Base-by-base conservation (phyloP, 1,140 invertebrate species). In the Neodiprion virginianus region DNA sequence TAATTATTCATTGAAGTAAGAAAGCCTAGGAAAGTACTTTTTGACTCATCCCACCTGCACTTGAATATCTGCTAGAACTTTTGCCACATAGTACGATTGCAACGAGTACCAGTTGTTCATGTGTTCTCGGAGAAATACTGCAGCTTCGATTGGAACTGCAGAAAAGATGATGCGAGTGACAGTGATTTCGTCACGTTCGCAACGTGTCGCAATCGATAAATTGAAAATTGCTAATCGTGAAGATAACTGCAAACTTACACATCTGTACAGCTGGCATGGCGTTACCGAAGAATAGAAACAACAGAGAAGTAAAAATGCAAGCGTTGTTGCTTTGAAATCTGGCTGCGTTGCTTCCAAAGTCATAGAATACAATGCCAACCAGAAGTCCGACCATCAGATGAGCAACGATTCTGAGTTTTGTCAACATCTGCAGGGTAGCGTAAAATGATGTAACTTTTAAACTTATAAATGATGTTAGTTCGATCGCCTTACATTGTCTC, bases 101-200 rank as follows among this genome's bases (percentile, higher is more conserved):
- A 97, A 85, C 14, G 93, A 94, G 83, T 97, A 98, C 96, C 96
- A 97, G 81, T 95, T 95, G 83, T 97, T 98, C 21, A 95, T 89
- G 88, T 97, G 94, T 85, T 98, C 96, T 79, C 95, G 89, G n/a
- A 95, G 85, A 78, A 97, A 94, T 0, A 97, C 95, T n/a, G 91
- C 88, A 76, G 95, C 93, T 88, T 97, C 96, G 67, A 93, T 87
- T 0, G 96, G 95, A 90, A 96, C 95, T 96, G 84, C 67, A 89
- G 82, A 77, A 76, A 77, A 40, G 72, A 78, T 49, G 48, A 66
- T 70, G 69, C 69, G 14, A 66, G 48, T 1, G 8, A 67, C 40
- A 1, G 0, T 67, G 74, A 77, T 69, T 75, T 8, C 67, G 66
- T 40, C 1, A 40, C 28, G 28, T 40, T 5, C 28, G 5, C 28